Base-by-base conservation (phyloP, 92 coral and sea anemone species). In the Bergia sp. region DNA sequence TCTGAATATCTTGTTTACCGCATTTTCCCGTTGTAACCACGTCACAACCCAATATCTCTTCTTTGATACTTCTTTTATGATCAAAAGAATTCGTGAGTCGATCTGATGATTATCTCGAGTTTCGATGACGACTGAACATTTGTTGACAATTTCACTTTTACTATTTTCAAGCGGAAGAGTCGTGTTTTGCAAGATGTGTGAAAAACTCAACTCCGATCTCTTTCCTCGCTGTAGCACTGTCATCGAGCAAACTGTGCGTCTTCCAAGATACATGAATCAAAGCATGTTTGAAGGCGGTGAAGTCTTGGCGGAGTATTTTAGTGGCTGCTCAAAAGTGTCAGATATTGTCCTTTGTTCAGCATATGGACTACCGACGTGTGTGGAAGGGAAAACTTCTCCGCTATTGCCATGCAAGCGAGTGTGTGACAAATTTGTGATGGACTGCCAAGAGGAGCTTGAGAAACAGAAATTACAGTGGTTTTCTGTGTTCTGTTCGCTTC, bases 181-280 rank as follows among this genome's bases (percentile, higher is more conserved):
- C 13, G 85, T 61, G 11, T 36, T 81, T 61, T 58, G 74, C 44
- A 71, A 61, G 13, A 37, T 12, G 15, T 81, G 85, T 65, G 74
- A 81, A 53, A 81, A 81, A 81, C 73, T 81, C 15, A 41, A 81
- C 49, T 55, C 47, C 73, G 37, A 61, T 36, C 13, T 81, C 49
- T 81, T 81, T 57, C 85, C 85, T 38, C 71, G 73, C 5, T 81
- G 85, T 16, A 81, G 85, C 74, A 81, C 18, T 6, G 85, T 81
- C 9, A 57, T 81, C 12, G 73, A 42, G 36, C 71, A 81, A 37
- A 81, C 85, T 21, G 55, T 81, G 5, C 85, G 85, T 15, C 85
- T 81, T 40, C 85, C 85, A 0, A 81, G 53, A 37, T 11, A 58
- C 45, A 37, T 81, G 49, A 57, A 81, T 1, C 85, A 81, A 81